Conservation (phyloP, 2,888 invertebrate genomes). For the Tiliacea aurago region DNA sequence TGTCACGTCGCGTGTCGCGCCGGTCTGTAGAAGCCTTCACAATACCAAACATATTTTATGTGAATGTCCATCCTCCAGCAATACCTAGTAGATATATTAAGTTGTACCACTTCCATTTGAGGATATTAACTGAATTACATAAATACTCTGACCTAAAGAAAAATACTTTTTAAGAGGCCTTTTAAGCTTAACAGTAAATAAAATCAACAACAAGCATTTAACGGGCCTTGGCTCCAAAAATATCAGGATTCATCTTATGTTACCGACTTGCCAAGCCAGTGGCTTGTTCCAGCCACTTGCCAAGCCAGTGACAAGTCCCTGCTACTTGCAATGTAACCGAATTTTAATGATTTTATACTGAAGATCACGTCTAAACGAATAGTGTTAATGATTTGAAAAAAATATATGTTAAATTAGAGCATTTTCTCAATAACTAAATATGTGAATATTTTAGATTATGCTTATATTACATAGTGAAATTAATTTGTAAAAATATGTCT, state of each 20-base stretch:
- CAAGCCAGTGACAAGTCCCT: constrained; percentile 13
- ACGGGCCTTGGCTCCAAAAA: constrained; percentile 15
- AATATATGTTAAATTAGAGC: too few species aligned
- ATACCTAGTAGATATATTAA: not conserved
- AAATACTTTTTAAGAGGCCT: constrained; percentile 10
- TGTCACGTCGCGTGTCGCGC: too few species aligned
- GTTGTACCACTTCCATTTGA: not conserved
- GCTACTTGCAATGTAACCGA: constrained; percentile 26
- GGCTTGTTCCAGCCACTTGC: constrained; percentile 9
- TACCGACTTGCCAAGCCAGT: constrained; percentile 2
- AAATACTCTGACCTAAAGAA: constrained; percentile 9
- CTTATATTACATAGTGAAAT: too few species aligned
- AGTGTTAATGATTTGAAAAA: too few species aligned
- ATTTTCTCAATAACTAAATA: too few species aligned
- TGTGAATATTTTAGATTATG: too few species aligned
- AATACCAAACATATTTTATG: not conserved
- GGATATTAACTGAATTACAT: constrained; percentile 16
- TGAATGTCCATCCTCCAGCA: not conserved
- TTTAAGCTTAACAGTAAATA: constrained; percentile 23
- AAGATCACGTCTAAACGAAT: too few species aligned
- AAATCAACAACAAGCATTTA: constrained; percentile 32
- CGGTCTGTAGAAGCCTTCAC: too few species aligned
- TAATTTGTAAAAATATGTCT: too few species aligned
- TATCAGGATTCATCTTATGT: not conserved
- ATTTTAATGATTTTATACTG: too few species aligned